phyloP scores from a whole-genome alignment of 2,113 vertebrate genomes.

The Zosterops japonicus region DNA sequence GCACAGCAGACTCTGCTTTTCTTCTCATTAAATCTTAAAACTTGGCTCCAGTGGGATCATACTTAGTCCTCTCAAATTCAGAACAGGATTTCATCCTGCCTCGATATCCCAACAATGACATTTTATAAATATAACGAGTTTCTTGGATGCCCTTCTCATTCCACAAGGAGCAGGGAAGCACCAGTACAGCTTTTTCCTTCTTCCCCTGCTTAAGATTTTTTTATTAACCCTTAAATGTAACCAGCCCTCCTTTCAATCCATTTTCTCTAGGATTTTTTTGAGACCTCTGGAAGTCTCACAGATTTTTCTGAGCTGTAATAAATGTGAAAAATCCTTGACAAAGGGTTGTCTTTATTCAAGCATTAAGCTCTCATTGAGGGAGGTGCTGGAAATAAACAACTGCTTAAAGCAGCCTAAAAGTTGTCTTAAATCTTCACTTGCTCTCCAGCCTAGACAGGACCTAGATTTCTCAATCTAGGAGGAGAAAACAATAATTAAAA shows the following conservation, averaged over 20 bases:
- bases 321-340: neutral
- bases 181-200: neutral
- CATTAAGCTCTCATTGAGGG: neutral
- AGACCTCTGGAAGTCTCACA: neutral
- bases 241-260: neutral
- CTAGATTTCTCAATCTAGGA: slow-evolving; percentile 20
- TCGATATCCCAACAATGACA: neutral
- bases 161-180: neutral
- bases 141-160: neutral
- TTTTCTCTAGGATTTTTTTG: neutral
- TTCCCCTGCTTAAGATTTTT: neutral
- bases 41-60: neutral
- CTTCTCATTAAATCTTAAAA: neutral
- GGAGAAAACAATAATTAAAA: neutral
- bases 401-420: neutral
- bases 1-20: neutral
- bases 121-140: neutral
- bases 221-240: neutral
- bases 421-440: neutral
- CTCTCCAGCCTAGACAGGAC: neutral
- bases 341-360: neutral
- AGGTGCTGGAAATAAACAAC: neutral
- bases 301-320: neutral
- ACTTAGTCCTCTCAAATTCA: neutral
- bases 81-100: neutral